Conservation (phyloP, 1,140 invertebrate species). For the Drosophila sechellia region DNA sequence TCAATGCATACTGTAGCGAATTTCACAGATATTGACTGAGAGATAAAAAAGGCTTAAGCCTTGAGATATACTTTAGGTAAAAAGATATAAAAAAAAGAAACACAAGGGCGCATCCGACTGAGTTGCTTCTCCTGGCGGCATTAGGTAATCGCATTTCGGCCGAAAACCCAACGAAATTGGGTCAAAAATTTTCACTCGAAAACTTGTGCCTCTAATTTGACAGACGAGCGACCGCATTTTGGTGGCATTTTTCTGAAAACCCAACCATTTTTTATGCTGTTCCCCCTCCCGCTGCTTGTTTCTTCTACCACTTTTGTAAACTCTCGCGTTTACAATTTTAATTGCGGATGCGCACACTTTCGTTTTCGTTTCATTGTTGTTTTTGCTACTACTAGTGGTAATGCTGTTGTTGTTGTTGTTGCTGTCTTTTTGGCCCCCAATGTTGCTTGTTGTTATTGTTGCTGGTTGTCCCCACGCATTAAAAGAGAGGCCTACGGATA, state of each 20-base stretch:
- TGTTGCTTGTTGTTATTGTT: conserved; percentile 21
- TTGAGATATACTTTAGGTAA: conserved; percentile 14
- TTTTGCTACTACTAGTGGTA: conserved; percentile 5
- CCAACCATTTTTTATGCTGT: conserved; percentile 16
- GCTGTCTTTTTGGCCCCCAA: conserved; percentile 10
- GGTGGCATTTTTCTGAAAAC: conserved; percentile 59
- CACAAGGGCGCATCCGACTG: conserved; percentile 17
- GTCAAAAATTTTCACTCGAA: conserved; percentile 62
- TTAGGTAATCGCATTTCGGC: conserved; percentile 42
- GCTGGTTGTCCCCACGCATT: conserved; percentile 37
- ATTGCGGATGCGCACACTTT: conserved; percentile 82
- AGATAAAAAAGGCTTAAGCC: conserved; percentile 21
- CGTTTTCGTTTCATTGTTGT: conserved; percentile 67
- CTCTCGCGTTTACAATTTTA: conserved; percentile 70
- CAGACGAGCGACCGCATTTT: conserved; percentile 64
- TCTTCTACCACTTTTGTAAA: conserved; percentile 43
- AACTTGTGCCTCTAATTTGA: conserved; percentile 68
- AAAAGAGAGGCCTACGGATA: conserved; percentile 58
- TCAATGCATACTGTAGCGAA: conserved; percentile 8
- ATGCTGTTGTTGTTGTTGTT: conserved; percentile 30
- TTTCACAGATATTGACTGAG: conserved; percentile 4
- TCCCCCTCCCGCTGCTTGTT: conserved; percentile 11
- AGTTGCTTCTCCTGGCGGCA: conserved; percentile 18
- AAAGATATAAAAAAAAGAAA: conserved; percentile 7
- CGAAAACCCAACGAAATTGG: conserved; percentile 42